Percentiles rank a stretch among this genome's conserved stretches.
phyloP scores from a whole-genome alignment of 2,888 invertebrate species.

The Metacarcinus magister region DNA sequence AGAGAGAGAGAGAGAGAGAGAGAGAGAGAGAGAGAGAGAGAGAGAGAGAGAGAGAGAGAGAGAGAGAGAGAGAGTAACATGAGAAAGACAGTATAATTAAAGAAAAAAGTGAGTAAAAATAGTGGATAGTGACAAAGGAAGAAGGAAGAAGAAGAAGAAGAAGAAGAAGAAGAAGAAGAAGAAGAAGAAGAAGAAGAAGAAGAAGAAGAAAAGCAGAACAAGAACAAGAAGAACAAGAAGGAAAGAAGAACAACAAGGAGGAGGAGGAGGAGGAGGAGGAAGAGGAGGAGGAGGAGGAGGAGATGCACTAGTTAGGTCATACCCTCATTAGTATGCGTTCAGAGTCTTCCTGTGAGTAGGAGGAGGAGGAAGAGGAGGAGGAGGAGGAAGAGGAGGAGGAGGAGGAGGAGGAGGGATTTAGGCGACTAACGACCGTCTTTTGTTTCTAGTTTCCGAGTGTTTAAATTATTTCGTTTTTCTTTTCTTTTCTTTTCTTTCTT shows the following conservation, averaged over 20 bases:
- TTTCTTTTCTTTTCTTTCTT: neutral
- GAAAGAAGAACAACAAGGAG: neutral
- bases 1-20: neutral
- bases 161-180: too few species aligned
- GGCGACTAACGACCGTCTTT: neutral
- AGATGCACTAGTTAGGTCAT: too few species aligned
- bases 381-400: neutral
- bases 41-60: neutral
- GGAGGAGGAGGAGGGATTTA: neutral
- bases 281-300: neutral
- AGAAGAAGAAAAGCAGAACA: neutral
- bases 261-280: neutral
- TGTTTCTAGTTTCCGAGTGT: neutral
- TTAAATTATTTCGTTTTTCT: neutral
- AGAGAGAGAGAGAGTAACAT: neutral
- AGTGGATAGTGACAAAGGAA: neutral
- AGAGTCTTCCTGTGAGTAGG: neutral
- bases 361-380: neutral
- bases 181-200: too few species aligned
- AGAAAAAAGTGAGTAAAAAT: too few species aligned
- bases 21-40: neutral
- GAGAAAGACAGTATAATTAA: too few species aligned
- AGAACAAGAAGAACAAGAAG: too few species aligned
- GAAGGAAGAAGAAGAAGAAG: neutral
- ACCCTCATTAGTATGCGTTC: neutral